Conservation (phyloP, 2,113 vertebrate genomes). For the Castor canadensis region DNA sequence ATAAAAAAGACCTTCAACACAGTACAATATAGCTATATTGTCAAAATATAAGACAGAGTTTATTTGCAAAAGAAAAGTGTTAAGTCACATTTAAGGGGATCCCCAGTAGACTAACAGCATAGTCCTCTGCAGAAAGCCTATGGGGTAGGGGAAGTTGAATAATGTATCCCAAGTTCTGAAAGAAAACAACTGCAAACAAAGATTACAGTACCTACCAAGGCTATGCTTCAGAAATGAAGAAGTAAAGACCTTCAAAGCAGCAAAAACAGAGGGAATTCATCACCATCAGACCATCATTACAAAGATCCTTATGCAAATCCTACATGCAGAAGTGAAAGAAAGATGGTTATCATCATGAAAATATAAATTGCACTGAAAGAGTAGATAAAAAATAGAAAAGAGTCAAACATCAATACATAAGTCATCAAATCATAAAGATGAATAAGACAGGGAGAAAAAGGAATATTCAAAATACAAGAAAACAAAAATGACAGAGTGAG, state of each 20-base stretch:
- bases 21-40: not conserved
- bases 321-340: not conserved
- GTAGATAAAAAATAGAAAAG: not conserved
- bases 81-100: not conserved
- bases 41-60: not conserved
- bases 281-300: not conserved
- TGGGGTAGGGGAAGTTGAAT: not conserved
- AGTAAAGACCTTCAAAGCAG: not conserved
- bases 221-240: not conserved
- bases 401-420: not conserved
- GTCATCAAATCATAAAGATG: not conserved
- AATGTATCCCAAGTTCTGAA: not conserved
- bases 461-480: not conserved
- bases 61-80: not conserved
- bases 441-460: not conserved
- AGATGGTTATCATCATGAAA: not conserved
- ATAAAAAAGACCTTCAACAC: not conserved
- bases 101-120: not conserved
- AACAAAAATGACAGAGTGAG: not conserved
- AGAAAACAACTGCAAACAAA: not conserved
- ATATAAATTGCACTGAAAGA: not conserved
- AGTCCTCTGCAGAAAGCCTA: no score
- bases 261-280: not conserved
- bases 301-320: not conserved
- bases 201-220: not conserved